Evolutionary conservation across 2,113 vertebrate genomes (phyloP).

Genomic region (Martes martes): DNA sequence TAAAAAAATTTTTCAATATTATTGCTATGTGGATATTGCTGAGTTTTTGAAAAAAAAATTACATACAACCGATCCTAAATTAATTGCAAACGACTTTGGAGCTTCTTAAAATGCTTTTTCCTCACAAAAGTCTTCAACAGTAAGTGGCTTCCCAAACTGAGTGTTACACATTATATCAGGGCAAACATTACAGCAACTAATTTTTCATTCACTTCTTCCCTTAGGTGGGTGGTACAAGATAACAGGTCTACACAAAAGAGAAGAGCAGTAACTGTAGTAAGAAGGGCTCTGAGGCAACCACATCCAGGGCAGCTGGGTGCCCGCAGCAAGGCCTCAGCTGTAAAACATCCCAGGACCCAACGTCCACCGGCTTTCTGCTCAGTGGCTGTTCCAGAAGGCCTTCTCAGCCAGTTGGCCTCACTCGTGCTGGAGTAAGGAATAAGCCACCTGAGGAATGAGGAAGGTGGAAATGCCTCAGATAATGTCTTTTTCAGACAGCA

Average conservation of each 20-base stretch:
- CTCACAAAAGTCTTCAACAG: neutral
- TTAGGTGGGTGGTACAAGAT: neutral
- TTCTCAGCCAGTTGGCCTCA: neutral
- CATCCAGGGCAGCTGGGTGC: neutral
- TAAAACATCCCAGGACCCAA: neutral
- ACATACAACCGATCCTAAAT: neutral
- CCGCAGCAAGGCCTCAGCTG: neutral
- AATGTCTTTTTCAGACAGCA: neutral
- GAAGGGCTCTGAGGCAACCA: neutral
- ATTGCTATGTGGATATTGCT: neutral
- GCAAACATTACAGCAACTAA: neutral
- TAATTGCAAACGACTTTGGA: neutral
- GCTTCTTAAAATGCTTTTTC: neutral
- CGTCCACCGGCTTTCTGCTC: fast-evolving
- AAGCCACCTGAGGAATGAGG: neutral
- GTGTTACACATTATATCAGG: neutral
- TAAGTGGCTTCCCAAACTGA: constrained; percentile 4
- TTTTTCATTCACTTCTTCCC: neutral
- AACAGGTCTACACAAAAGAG: neutral
- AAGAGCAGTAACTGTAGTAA: neutral
- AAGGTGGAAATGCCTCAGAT: neutral
- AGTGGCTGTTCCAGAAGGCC: neutral
- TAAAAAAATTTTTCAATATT: constrained; percentile 4
- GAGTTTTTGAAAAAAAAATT: neutral
- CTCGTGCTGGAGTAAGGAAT: neutral